A percentile compares a stretch with the other conserved stretches of the same genome.
Evolutionary conservation across 2,797 vertebrate species (phyloP).

Genomic region (Phataginus tricuspis): DNA sequence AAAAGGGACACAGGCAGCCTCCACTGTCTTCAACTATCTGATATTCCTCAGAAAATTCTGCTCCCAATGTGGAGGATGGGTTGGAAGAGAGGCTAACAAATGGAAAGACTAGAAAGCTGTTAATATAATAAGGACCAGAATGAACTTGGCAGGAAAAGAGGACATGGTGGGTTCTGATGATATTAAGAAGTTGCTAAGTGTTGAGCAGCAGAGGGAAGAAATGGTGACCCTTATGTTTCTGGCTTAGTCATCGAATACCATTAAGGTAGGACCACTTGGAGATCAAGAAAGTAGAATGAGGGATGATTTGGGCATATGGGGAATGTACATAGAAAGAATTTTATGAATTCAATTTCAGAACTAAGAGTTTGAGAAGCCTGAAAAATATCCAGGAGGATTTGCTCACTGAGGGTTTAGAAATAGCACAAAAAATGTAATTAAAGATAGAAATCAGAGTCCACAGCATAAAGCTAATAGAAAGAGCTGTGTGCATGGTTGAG

Average conservation of each 20-base stretch:
- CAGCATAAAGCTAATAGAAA: not conserved
- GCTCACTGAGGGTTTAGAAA: not conserved
- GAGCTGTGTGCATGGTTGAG: not conserved
- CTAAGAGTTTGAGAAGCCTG: not conserved
- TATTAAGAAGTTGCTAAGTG: not conserved
- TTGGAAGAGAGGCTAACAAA: not conserved
- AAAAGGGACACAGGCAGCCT: not conserved
- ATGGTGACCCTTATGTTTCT: not conserved
- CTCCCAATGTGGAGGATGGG: not conserved
- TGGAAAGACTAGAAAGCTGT: not conserved
- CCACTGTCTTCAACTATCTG: not conserved
- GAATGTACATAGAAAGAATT: not conserved
- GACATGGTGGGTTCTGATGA: not conserved
- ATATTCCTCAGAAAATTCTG: not conserved
- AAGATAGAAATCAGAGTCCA: constrained; percentile 8
- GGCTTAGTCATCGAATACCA: not conserved
- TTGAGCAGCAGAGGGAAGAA: not conserved
- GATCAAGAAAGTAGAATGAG: not conserved
- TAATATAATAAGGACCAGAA: not conserved
- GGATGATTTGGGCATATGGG: not conserved
- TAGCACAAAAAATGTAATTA: not conserved
- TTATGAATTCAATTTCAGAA: not conserved
- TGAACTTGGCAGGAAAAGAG: not conserved
- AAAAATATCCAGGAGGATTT: not conserved
- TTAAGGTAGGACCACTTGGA: not conserved